Conservation (phyloP, 2,797 vertebrate species). For the Myotis findleyi region DNA sequence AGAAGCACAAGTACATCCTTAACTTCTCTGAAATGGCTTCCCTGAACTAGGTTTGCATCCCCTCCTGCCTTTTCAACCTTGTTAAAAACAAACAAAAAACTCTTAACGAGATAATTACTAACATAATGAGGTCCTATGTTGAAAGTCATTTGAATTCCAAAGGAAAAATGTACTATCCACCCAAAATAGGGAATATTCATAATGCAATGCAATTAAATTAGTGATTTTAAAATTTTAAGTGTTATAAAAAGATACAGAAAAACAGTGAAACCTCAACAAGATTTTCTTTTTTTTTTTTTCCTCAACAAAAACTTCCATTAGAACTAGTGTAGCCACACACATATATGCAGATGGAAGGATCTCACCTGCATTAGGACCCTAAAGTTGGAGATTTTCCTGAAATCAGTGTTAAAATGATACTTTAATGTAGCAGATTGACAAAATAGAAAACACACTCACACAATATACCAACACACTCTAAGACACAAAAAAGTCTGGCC, state of each 20-base stretch:
- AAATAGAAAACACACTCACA: background rate
- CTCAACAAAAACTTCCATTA: background rate
- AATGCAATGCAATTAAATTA: background rate
- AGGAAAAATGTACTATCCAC: slow-evolving; percentile 4
- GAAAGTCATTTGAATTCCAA: slow-evolving; percentile 15
- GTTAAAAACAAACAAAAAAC: background rate
- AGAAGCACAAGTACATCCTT: background rate
- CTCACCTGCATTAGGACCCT: background rate
- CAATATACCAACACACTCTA: background rate
- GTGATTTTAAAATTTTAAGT: background rate
- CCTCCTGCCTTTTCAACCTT: background rate
- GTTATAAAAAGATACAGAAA: background rate
- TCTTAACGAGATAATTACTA: background rate
- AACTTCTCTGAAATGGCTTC: background rate
- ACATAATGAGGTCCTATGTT: background rate
- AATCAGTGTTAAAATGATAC: background rate
- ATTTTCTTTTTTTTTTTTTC: background rate
- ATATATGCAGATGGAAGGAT: background rate
- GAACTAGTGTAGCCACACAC: background rate
- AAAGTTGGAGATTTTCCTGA: background rate
- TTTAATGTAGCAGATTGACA: background rate
- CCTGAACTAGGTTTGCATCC: background rate
- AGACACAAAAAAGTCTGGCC: background rate
- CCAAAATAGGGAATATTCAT: background rate
- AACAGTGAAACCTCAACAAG: background rate